Evolutionary conservation across 1,140 invertebrate species (phyloP).

Genomic region (Drosophila mojavensis): DNA sequence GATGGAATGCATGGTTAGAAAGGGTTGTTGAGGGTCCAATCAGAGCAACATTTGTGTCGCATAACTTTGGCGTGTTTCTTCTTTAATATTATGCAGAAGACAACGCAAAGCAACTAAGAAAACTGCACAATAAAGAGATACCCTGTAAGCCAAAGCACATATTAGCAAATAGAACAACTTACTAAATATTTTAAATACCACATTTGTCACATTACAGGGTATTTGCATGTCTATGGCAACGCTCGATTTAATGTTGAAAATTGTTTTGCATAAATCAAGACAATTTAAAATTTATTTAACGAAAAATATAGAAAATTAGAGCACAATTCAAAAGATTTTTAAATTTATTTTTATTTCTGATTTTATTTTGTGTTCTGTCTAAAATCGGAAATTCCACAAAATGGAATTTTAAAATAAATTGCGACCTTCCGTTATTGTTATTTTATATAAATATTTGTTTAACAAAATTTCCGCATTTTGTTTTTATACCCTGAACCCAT

Average conservation of each 20-base stretch:
- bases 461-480: constrained; percentile 42
- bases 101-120: background rate
- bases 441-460: constrained; percentile 5
- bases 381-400: constrained; percentile 18
- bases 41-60: constrained; percentile 61
- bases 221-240: constrained; percentile 38
- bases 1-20: background rate
- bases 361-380: background rate
- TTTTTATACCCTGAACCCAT: too few species aligned
- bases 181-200: background rate
- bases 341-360: background rate
- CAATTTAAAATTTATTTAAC: constrained; percentile 3
- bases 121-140: background rate
- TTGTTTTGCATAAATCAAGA: constrained; percentile 33
- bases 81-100: constrained; percentile 35
- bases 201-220: background rate
- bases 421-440: constrained; percentile 22
- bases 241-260: constrained; percentile 59
- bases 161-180: background rate
- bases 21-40: constrained; percentile 24
- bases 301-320: constrained; percentile 2
- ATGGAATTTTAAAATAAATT: constrained; percentile 14
- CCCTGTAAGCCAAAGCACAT: background rate
- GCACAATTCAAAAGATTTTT: background rate
- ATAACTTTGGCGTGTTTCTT: constrained; percentile 58